Percentiles rank a stretch among this genome's conserved stretches.
phyloP scores from a whole-genome alignment of 2,113 vertebrate species.

The Brachyhypopomus occidentalis region DNA sequence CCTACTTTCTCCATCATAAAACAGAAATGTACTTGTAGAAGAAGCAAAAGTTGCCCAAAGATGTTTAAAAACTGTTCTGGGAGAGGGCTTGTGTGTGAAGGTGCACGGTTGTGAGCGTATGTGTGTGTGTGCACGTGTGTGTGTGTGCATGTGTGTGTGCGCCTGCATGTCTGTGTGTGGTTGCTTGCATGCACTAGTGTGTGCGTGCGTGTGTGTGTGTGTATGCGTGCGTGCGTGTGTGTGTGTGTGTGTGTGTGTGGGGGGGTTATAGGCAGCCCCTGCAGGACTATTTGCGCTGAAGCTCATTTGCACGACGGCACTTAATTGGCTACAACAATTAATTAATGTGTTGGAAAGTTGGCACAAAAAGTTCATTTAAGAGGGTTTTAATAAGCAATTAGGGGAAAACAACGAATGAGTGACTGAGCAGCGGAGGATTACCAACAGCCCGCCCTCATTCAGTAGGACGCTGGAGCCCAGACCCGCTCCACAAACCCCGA shows the following conservation, averaged over 20 bases:
- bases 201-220: conserved; percentile 14
- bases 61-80: too few relatives aligned
- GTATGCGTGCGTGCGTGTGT: conserved; percentile 7
- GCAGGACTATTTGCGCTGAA: conserved; percentile 97
- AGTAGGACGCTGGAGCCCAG: neutral
- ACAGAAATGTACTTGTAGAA: too few relatives aligned
- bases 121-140: neutral
- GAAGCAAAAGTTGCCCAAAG: too few relatives aligned
- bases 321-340: conserved; percentile 99
- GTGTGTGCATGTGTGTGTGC: neutral
- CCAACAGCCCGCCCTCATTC: conserved; percentile 55
- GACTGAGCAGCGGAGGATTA: conserved; percentile 62
- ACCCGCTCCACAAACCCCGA: neutral
- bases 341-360: conserved; percentile 99
- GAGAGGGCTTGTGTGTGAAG: too few relatives aligned
- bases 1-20: too few relatives aligned
- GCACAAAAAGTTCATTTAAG: conserved; percentile 89
- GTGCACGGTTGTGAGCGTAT: too few relatives aligned
- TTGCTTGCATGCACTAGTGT: neutral
- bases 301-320: conserved; percentile 98
- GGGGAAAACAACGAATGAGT: conserved; percentile 69
- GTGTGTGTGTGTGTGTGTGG: conserved; percentile 14
- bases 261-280: conserved; percentile 78
- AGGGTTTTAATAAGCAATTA: conserved; percentile 85
- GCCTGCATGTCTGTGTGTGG: neutral